Conservation (phyloP, 1,140 invertebrate species). For the Marisa cornuarietis region DNA sequence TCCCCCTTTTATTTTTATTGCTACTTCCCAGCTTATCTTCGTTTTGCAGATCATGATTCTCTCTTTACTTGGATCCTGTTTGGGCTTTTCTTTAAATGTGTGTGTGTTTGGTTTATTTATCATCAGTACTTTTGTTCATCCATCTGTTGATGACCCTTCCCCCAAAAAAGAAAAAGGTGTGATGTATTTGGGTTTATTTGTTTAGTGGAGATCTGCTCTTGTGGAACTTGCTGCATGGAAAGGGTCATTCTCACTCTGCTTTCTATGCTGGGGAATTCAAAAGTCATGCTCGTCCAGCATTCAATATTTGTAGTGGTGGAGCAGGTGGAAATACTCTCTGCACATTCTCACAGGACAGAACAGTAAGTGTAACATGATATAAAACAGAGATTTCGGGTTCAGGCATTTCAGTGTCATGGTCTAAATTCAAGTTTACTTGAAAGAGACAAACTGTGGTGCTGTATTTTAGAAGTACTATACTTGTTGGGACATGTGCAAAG, state of each 20-base stretch:
- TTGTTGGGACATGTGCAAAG: neutral
- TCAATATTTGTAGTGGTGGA: constrained; percentile 65
- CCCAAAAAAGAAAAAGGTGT: neutral
- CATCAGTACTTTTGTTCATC: no score
- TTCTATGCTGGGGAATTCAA: constrained; percentile 59
- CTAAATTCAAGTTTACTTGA: neutral
- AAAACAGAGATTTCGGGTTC: neutral
- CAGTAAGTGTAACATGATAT: constrained; percentile 37
- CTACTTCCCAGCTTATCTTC: no score
- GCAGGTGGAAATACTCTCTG: constrained; percentile 51
- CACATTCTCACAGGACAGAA: constrained; percentile 67
- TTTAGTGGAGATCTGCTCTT: constrained; percentile 52
- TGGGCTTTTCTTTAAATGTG: neutral
- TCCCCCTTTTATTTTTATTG: no score
- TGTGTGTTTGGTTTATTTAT: neutral
- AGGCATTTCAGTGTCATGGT: neutral
- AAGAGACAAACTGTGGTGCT: neutral
- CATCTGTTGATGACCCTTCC: no score
- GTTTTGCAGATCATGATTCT: no score
- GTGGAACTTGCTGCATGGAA: constrained; percentile 44
- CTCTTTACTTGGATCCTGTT: no score
- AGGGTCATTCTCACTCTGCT: constrained; percentile 54
- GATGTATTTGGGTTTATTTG: constrained; percentile 63
- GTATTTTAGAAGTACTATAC: neutral
- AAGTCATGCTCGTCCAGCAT: constrained; percentile 69